A percentile compares a stretch with the other conserved stretches of the same genome.
Evolutionary conservation across 2,888 invertebrate genomes (phyloP).

Genomic region (Ormyrus labotus): DNA sequence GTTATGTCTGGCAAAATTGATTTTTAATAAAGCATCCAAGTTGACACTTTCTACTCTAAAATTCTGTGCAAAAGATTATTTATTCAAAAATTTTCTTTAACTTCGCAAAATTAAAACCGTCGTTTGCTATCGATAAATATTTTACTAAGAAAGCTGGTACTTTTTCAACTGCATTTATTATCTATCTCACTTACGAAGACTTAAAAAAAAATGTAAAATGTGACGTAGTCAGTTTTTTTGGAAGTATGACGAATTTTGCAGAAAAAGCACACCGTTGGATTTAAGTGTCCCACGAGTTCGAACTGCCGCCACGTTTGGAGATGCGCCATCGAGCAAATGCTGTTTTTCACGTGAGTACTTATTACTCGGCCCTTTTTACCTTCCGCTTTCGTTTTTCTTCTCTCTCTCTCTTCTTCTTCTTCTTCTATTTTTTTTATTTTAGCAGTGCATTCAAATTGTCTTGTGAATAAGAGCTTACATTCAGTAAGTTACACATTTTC

Average conservation of each 20-base stretch:
- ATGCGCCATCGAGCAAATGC: slow-evolving; percentile 97
- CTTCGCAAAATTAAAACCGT: background rate
- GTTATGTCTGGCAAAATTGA: no score
- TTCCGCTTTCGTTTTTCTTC: background rate
- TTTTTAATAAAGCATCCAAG: no score
- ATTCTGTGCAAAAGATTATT: no score
- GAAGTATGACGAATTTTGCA: slow-evolving; percentile 75
- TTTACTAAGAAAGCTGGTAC: no score
- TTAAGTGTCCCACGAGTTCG: slow-evolving; percentile 94
- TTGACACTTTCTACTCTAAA: no score
- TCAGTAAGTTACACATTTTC: slow-evolving; percentile 16
- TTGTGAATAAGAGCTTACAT: slow-evolving; percentile 22
- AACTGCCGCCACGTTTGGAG: slow-evolving; percentile 98
- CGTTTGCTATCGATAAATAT: no score
- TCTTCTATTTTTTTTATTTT: slow-evolving; percentile 20
- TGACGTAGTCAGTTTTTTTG: slow-evolving; percentile 29
- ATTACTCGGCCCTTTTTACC: slow-evolving; percentile 15
- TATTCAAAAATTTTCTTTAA: background rate
- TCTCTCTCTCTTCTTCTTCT: background rate
- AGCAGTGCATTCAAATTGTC: slow-evolving; percentile 29
- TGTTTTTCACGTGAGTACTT: slow-evolving; percentile 95
- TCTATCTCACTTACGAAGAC: no score
- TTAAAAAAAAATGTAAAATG: background rate
- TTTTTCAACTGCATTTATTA: no score
- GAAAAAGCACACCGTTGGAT: slow-evolving; percentile 96